phyloP scores from a whole-genome alignment of 92 coral and sea anemone species.

The Palythoa heliodiscus region DNA sequence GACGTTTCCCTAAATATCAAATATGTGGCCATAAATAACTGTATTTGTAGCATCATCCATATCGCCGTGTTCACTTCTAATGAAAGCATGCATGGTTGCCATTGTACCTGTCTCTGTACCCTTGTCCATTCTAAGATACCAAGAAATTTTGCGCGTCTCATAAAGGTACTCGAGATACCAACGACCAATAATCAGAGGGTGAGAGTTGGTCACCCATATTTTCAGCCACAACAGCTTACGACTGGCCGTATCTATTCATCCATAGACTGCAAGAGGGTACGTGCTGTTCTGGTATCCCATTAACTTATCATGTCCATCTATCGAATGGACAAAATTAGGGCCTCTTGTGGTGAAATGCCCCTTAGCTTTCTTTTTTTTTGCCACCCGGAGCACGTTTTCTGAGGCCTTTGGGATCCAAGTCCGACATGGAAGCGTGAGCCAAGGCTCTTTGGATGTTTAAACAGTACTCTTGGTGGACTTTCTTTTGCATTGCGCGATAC shows the following conservation, averaged over 20 bases:
- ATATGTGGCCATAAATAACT: constrained; percentile 52
- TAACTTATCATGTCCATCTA: constrained; percentile 53
- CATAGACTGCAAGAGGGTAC: constrained; percentile 49
- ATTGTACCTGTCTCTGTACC: constrained; percentile 47
- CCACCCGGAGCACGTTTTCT: constrained; percentile 42
- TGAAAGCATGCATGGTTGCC: constrained; percentile 57
- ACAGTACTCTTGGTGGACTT: constrained; percentile 5
- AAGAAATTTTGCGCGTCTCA: constrained; percentile 28
- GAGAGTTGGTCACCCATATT: constrained; percentile 52
- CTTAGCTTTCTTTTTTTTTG: constrained; percentile 42
- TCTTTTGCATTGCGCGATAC: constrained; percentile 4
- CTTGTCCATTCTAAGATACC: constrained; percentile 33
- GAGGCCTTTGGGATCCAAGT: constrained; percentile 56
- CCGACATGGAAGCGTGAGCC: constrained; percentile 35
- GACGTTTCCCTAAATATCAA: no score
- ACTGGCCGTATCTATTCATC: constrained; percentile 52
- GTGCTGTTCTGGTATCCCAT: constrained; percentile 59
- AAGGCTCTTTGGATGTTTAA: not conserved
- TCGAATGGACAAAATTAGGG: constrained; percentile 48
- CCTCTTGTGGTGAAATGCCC: constrained; percentile 49
- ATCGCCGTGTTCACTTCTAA: constrained; percentile 52
- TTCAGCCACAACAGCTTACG: constrained; percentile 44
- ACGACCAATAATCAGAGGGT: constrained; percentile 48
- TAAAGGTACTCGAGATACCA: constrained; percentile 50
- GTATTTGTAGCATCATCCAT: constrained; percentile 40